A percentile compares a stretch with the other conserved stretches of the same genome.
Evolutionary conservation across 1,140 invertebrate species (phyloP).

Genomic region (Dermatophagoides farinae): DNA sequence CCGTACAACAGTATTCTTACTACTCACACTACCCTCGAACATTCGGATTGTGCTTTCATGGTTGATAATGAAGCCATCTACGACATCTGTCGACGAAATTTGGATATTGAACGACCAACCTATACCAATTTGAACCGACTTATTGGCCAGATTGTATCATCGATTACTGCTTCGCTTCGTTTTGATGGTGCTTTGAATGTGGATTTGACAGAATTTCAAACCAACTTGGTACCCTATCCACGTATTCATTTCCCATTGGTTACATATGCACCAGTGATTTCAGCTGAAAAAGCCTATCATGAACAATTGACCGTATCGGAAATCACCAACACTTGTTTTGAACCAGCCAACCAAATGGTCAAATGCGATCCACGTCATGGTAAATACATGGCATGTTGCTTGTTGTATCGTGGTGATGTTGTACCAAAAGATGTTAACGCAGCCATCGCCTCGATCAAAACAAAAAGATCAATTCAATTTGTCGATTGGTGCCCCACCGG

Average conservation of each 20-base stretch:
- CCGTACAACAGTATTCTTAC: conserved; percentile 67
- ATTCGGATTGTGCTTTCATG: conserved; percentile 54
- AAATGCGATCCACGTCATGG: conserved; percentile 36
- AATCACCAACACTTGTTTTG: conserved; percentile 59
- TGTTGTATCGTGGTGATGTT: conserved; percentile 47
- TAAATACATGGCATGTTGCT: conserved; percentile 44
- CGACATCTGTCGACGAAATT: conserved; percentile 41
- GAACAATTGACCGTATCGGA: conserved; percentile 52
- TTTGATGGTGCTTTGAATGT: conserved; percentile 51
- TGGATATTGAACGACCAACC: conserved; percentile 38
- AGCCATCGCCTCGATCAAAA: conserved; percentile 62
- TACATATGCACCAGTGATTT: conserved; percentile 67
- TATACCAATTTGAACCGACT: conserved; percentile 35
- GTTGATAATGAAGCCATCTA: conserved; percentile 52
- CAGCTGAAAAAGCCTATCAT: conserved; percentile 62
- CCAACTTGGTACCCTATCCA: conserved; percentile 44
- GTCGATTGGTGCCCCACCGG: conserved; percentile 31
- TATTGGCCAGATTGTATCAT: conserved; percentile 36
- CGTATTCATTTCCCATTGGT: conserved; percentile 41
- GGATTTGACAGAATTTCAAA: conserved; percentile 44
- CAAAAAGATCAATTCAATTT: conserved; percentile 42
- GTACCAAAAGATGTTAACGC: conserved; percentile 59
- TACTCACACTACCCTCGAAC: conserved; percentile 53
- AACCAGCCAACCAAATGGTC: conserved; percentile 62
- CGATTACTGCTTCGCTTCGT: conserved; percentile 40